Evolutionary conservation across 2,888 invertebrate genomes (phyloP), one percentile per base, ranked within the genome.

Genomic region (Phlogophora meticulosa): DNA sequence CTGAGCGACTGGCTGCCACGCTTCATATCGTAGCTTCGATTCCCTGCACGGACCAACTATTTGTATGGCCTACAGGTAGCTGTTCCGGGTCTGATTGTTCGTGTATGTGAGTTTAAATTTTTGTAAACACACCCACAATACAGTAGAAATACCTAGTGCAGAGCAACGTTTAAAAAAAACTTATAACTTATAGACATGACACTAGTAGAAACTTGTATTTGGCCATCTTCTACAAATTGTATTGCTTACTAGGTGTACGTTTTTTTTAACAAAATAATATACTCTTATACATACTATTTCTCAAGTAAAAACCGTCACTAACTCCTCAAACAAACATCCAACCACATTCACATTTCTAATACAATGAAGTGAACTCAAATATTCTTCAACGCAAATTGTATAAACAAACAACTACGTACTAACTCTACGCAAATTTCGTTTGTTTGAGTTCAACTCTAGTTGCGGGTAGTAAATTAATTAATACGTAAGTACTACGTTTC

Each of bases 381-480:
- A 75, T 72, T 82, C 76, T 81, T 78, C 72, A 78, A 56, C 59
- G 42, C 65, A 73, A 76, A 78, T 78, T 75, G 53, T 66, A 51
- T 53, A 36, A 66, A 69, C 71, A 66, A 56, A 64, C 57, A 64
- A 53, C 65, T 55, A 58, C 58, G 65, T 78, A 40, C 40, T 38
- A 68, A 45, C 52, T 38, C 46, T 49, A 66, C 69, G 70, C 64
- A 72, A 76, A 80, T 79, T 71, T 62, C 48, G 57, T 71, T 72
- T 80, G 72, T 83, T 83, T 83, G 81, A 75, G 71, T 84, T 83
- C 61, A 85, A 82, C 82, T 81, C 78, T 76, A 70, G 78, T 79
- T 76, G 67, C 55, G 55, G 76, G 76, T 78, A 83, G 80, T 87
- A 85, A 87, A 87, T 87, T 87, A 87, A 87, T 87, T 87, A 87